These are phyloP conservation scores for Sminthopsis crassicaudata DNA, from an alignment of 2,113 vertebrate genomes.

Conservation along the genomic window DNA sequence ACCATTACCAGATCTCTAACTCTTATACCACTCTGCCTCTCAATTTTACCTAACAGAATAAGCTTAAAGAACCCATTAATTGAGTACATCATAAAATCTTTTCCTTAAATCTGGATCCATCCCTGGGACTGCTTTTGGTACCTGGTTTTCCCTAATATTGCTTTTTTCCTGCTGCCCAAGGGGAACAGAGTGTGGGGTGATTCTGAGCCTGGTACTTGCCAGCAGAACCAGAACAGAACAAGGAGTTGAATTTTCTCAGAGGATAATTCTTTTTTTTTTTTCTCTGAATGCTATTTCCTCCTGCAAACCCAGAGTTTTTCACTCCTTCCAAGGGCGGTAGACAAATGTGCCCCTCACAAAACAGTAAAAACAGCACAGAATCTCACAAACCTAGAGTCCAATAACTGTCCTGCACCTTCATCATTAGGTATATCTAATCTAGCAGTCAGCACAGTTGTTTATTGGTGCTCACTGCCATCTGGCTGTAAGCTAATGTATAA, in stretches of 20 bases:
- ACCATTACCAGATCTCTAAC: not conserved
- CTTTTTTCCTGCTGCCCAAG: not conserved
- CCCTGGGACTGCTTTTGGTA: not conserved
- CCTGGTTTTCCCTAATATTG: not conserved
- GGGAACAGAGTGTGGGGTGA: not conserved
- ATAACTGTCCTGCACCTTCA: not conserved
- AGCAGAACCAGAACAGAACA: not conserved
- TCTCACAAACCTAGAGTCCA: not conserved
- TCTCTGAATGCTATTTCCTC: not conserved
- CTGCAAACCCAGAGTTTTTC: not conserved
- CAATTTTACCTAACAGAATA: constrained; percentile 15
- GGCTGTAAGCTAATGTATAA: not conserved
- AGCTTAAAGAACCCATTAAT: not conserved
- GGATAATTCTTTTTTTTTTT: not conserved
- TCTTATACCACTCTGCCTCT: not conserved
- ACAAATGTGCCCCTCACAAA: not conserved
- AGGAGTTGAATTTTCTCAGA: not conserved
- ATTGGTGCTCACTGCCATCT: not conserved
- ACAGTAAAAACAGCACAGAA: not conserved
- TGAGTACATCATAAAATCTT: not conserved
- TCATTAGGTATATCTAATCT: not conserved
- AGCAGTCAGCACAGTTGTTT: not conserved
- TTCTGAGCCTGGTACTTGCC: not conserved
- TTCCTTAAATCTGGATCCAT: not conserved
- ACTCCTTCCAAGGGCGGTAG: not conserved